Evolutionary conservation across 2,113 vertebrate genomes (phyloP), one percentile per base, ranked within the genome.

Genomic region (Nothocercus nigrocapillus): DNA sequence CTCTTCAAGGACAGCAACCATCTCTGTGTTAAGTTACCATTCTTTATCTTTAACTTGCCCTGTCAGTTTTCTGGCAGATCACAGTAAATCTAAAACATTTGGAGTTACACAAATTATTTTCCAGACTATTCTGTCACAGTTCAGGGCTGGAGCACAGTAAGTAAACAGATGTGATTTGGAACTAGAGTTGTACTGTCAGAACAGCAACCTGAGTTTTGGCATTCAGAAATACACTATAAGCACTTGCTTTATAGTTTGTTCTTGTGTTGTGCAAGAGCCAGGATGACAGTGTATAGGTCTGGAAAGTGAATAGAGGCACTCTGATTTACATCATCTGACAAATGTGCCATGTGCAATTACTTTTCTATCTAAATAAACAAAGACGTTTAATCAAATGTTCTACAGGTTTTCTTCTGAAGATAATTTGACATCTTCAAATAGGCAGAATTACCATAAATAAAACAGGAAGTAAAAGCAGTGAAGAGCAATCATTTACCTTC

Each of bases 21-120:
- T 80, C 80, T 66, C 96, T 94, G 82, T 89, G 87, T 94, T 94
- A 82, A 93, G 92, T 96, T 90, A 90, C 85, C 49, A 75, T 96
- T 95, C 90, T 96, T 96, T 96, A 95, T 93, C 93, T 95, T 93
- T 94, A 83, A 95, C 77, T 75, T 83, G 63, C 81, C 86, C 73
- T 93, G 86, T 94, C 95, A 94, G 85, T 87, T 95, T 96, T 91
- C 89, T 96, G 94, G 87, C 90, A 96, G 63, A 45, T 11, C 44
- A 82, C 59, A 85, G 82, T 88, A 96, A 96, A 97, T 94, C 82
- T 93, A 88, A 97, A 95, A 87, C 66, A 94, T 76, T 92, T 78
- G 68, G 56, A 95, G 56, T 79, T 51, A 32, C 81, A 95, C 85
- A 92, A 90, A 92, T 82, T 93, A 81, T 92, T 95, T 96, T 91